These are phyloP conservation scores for Anagrus nilaparvatae DNA, from an alignment of 1,140 invertebrate species.

Conservation along the genomic window DNA sequence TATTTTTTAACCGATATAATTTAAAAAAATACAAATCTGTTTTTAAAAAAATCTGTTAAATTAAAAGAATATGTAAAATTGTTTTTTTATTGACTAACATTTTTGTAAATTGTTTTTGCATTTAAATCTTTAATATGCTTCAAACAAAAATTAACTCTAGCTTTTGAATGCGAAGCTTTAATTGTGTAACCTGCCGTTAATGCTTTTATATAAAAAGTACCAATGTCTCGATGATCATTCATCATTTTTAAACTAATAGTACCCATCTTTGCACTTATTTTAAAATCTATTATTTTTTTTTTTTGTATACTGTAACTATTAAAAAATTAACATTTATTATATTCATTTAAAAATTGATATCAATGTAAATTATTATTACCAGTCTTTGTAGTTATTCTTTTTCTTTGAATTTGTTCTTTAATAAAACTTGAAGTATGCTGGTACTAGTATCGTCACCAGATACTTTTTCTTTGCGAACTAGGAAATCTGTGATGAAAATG, in stretches of 20 bases:
- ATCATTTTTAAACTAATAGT: slow-evolving; percentile 54
- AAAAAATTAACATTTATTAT: no score
- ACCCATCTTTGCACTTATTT: slow-evolving; percentile 56
- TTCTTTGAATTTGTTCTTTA: slow-evolving; percentile 35
- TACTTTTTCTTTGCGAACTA: slow-evolving; percentile 33
- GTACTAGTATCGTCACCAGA: slow-evolving; percentile 42
- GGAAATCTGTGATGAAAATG: slow-evolving; percentile 44
- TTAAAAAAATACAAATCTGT: slow-evolving; percentile 40
- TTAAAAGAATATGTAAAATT: no score
- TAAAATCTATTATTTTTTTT: slow-evolving; percentile 55
- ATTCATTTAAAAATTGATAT: no score
- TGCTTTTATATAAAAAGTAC: slow-evolving; percentile 51
- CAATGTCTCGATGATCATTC: slow-evolving; percentile 45
- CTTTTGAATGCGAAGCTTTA: slow-evolving; percentile 62
- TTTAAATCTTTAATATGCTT: slow-evolving; percentile 67
- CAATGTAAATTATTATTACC: no score
- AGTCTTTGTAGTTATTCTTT: no score
- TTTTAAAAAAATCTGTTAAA: no score
- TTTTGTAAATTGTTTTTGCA: slow-evolving; percentile 54
- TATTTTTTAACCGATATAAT: slow-evolving; percentile 69
- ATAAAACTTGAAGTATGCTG: slow-evolving; percentile 33
- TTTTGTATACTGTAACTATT: slow-evolving; percentile 29
- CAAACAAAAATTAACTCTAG: slow-evolving; percentile 60
- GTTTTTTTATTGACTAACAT: slow-evolving; percentile 55
- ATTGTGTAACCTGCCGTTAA: slow-evolving; percentile 57